phyloP scores from a whole-genome alignment of 2,113 vertebrate genomes.

The Scolopax mira region DNA sequence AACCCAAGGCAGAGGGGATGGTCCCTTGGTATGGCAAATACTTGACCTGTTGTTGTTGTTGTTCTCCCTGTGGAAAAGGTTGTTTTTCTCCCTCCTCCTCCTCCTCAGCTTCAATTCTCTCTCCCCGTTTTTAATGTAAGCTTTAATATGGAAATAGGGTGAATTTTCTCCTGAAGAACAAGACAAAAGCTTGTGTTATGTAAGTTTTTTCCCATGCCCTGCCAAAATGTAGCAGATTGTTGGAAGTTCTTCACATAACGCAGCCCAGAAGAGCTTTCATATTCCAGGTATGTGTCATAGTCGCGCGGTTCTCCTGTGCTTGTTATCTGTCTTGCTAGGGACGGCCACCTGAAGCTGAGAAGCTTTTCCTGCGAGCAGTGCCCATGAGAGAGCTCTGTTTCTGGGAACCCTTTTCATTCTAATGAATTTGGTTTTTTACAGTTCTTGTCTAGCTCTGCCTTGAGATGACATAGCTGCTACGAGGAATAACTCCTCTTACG shows the following conservation, averaged over 20 bases:
- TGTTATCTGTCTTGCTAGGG: not conserved
- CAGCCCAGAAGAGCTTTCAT: not conserved
- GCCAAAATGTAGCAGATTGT: not conserved
- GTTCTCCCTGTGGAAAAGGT: not conserved
- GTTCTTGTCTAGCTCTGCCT: not conserved
- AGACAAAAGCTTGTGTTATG: not conserved
- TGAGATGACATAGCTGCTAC: not conserved
- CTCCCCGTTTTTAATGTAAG: not conserved
- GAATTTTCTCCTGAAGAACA: not conserved
- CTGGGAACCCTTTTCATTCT: not conserved
- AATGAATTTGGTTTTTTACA: not conserved
- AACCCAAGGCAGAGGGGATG: not conserved
- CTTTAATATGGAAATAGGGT: not conserved
- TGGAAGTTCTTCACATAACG: not conserved
- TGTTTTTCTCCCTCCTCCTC: not conserved
- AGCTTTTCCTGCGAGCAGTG: not conserved
- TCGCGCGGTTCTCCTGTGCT: rapidly evolving
- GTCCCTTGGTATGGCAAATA: not conserved
- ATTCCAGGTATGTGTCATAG: not conserved
- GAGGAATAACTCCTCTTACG: not conserved
- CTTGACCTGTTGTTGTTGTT: not conserved
- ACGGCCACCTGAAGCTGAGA: not conserved
- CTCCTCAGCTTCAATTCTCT: not conserved
- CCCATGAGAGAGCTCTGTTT: not conserved
- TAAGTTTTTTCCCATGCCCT: not conserved